phyloP scores from a whole-genome alignment of 2,888 invertebrate species.

The Dexiosoma caninum region DNA sequence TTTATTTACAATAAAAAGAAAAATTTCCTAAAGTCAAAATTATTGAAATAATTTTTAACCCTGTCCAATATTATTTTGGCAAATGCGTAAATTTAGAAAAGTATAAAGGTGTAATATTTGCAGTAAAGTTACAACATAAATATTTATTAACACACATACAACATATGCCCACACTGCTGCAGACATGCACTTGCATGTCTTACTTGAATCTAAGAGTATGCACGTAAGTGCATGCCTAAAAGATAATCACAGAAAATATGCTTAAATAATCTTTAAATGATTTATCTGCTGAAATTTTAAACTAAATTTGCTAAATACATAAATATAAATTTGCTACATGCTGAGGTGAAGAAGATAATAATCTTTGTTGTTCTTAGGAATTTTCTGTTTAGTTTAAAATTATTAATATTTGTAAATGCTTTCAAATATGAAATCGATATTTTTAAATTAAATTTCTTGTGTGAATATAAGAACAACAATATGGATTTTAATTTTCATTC shows the following conservation, averaged over 20 bases:
- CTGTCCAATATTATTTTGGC: too few relatives aligned
- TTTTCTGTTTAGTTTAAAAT: neutral
- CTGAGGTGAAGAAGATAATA: neutral
- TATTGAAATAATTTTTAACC: too few relatives aligned
- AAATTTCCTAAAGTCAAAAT: too few relatives aligned
- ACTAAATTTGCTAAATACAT: neutral
- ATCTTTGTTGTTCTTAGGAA: neutral
- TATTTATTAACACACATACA: neutral
- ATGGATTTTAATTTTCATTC: neutral
- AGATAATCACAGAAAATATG: neutral
- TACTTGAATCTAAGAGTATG: neutral
- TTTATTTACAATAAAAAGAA: too few relatives aligned
- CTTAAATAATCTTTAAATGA: neutral
- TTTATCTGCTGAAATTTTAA: neutral
- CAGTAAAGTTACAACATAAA: neutral
- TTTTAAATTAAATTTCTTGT: neutral
- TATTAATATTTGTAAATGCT: neutral
- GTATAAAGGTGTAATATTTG: too few relatives aligned
- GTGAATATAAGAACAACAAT: neutral
- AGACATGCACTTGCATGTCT: too few relatives aligned
- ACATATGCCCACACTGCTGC: too few relatives aligned
- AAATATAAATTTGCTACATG: neutral
- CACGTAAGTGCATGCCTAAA: too few relatives aligned
- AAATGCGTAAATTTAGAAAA: too few relatives aligned
- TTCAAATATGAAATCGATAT: neutral